Evolutionary conservation across 2,797 vertebrate species (phyloP), one percentile per base, ranked within the genome.

Genomic region (Dendrocincla tyrannina): DNA sequence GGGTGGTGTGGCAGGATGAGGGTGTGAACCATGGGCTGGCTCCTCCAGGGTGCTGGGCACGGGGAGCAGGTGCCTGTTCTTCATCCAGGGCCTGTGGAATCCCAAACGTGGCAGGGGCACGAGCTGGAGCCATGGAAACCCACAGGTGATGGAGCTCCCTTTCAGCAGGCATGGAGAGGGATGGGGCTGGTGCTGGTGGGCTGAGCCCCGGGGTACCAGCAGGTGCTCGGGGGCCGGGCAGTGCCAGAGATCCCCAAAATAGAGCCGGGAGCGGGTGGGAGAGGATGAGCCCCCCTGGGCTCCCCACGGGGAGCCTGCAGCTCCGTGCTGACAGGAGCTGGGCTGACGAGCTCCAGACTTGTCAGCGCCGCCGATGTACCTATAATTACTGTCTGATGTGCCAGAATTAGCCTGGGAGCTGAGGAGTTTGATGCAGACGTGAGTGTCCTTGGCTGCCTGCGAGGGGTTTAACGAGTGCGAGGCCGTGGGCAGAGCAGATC

Each of bases 351-450:
- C 97, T 88, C 88, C 93, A 22, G 95, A 87, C 73, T 93, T 97
- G 97, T 97, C 97, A 97, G 97, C 3, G 17, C 88, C 9, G 81
- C 81, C 96, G 95, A 96, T 94, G 96, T 84, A 89, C 96, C 98
- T 95, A 75, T 97, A 98, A 98, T 98, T 97, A 98, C 97, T 39
- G 97, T 95, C 98, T 97, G 98, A 96, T 96, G 97, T 14, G 94
- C 97, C 96, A 87, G 97, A 98, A 98, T 98, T 97, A 97, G 97
- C 90, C 94, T 23, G 88, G 42, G 83, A 46, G 75, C 60, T 11
- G 86, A 96, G 96, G n/a, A 30, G 81, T 30, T 85, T 82, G 95
- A 82, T 90, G 91, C 95, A 89, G 96, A 80, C 85, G 11, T 28
- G 53, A 97, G 91, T 19, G 91, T 93, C 94, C 95, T 93, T 52